Evolutionary conservation across 2,888 invertebrate genomes (phyloP).

Genomic region (Heteromurus nitidus): DNA sequence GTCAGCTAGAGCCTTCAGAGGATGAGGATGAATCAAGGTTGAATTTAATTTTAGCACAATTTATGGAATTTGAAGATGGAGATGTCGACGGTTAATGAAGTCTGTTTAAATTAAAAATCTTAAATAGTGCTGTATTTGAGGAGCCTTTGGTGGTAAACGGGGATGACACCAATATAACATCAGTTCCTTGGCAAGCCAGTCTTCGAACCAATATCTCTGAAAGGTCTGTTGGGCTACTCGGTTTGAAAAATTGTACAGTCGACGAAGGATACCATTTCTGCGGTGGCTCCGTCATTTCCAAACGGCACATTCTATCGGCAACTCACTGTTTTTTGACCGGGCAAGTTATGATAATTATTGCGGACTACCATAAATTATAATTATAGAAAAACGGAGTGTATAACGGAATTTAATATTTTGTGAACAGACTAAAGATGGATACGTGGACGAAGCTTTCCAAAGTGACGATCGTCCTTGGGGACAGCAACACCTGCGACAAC

Average conservation of each 20-base stretch:
- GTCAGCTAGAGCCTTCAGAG: not conserved
- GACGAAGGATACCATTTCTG: slow-evolving; percentile 61
- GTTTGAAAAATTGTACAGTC: slow-evolving; percentile 30
- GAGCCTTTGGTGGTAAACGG: slow-evolving; percentile 58
- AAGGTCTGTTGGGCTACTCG: too few species aligned
- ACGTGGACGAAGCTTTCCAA: slow-evolving; percentile 19
- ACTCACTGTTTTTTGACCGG: slow-evolving; percentile 55
- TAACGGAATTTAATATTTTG: not conserved
- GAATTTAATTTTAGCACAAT: not conserved
- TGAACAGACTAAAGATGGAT: slow-evolving; percentile 18
- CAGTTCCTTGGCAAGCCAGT: slow-evolving; percentile 66
- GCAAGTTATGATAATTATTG: too few species aligned
- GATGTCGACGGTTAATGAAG: too few species aligned
- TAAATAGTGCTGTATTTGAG: not conserved
- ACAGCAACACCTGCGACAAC: slow-evolving; percentile 53
- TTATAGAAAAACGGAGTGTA: not conserved
- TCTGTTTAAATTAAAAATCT: too few species aligned
- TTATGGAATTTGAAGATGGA: not conserved
- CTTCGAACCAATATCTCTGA: slow-evolving; percentile 21
- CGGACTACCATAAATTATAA: not conserved
- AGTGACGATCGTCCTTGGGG: slow-evolving; percentile 52
- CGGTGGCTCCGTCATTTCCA: slow-evolving; percentile 56
- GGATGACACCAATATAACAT: slow-evolving; percentile 43
- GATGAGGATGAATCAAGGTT: not conserved
- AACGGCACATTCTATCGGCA: slow-evolving; percentile 52